phyloP scores from a whole-genome alignment of 2,888 invertebrate genomes.

The Eretmocerus hayati region DNA sequence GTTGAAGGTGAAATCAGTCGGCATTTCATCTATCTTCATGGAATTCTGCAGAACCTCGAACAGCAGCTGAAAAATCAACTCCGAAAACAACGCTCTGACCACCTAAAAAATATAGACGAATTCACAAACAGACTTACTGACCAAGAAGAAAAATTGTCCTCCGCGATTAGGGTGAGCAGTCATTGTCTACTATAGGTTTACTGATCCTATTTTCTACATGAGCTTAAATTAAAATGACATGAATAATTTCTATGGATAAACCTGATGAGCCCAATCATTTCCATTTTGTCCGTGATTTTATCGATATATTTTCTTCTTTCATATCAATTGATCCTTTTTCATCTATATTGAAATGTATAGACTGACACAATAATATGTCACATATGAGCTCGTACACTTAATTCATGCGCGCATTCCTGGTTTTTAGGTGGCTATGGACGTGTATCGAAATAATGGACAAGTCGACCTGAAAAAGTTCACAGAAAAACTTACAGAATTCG shows the following conservation, averaged over 20 bases:
- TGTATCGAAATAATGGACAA: constrained; percentile 18
- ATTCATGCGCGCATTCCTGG: too few relatives aligned
- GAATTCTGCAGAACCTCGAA: constrained; percentile 52
- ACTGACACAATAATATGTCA: too few relatives aligned
- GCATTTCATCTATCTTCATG: constrained; percentile 52
- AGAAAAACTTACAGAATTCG: constrained; percentile 25
- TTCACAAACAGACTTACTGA: constrained; percentile 22
- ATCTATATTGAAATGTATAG: too few relatives aligned
- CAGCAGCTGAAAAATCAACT: constrained; percentile 45
- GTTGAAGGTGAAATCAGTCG: constrained; percentile 46
- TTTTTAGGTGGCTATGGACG: constrained; percentile 27
- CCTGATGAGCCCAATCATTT: too few relatives aligned
- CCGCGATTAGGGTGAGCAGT: constrained; percentile 14
- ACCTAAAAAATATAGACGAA: constrained; percentile 23
- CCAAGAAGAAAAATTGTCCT: constrained; percentile 25
- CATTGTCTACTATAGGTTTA: too few relatives aligned
- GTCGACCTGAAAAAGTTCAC: constrained; percentile 32
- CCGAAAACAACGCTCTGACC: neutral
- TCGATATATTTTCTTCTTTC: too few relatives aligned
- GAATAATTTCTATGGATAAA: too few relatives aligned
- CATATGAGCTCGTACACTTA: too few relatives aligned
- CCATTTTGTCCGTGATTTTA: too few relatives aligned
- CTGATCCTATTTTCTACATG: too few relatives aligned
- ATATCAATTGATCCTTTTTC: too few relatives aligned
- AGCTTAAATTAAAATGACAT: too few relatives aligned